Conservation (phyloP, 2,888 invertebrate species). For the Cryptocephalus moraei region DNA sequence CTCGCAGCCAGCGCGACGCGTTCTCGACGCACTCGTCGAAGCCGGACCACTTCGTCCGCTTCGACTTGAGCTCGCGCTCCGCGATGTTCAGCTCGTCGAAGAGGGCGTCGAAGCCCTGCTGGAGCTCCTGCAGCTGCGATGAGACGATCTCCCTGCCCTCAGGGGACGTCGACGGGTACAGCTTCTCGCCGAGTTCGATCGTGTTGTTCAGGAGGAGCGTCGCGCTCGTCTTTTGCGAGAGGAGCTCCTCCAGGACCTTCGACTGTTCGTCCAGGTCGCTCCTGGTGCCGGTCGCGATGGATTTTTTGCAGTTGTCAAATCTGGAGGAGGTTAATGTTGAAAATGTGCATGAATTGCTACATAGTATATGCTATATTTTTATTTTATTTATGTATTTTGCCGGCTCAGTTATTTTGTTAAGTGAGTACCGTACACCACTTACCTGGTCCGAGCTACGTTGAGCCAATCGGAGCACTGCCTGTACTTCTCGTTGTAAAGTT, state of each 20-base stretch:
- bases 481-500: slow-evolving; percentile 70
- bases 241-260: slow-evolving; percentile 59
- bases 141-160: slow-evolving; percentile 82
- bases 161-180: slow-evolving; percentile 74
- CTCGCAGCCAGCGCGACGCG: slow-evolving; percentile 69
- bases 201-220: slow-evolving; percentile 70
- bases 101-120: slow-evolving; percentile 69
- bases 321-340: slow-evolving; percentile 30
- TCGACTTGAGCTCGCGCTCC: slow-evolving; percentile 72
- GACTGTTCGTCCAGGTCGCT: slow-evolving; percentile 61
- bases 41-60: slow-evolving; percentile 76
- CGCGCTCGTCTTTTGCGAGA: slow-evolving; percentile 66
- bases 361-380: too few species aligned
- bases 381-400: too few species aligned
- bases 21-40: slow-evolving; percentile 78
- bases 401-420: too few species aligned
- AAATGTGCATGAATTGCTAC: too few species aligned
- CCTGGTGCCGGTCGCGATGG: slow-evolving; percentile 51
- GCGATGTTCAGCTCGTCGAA: slow-evolving; percentile 71
- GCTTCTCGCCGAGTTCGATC: slow-evolving; percentile 78
- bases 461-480: slow-evolving; percentile 77
- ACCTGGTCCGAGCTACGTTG: slow-evolving; percentile 61
- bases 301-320: slow-evolving; percentile 56
- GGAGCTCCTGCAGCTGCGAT: slow-evolving; percentile 72
- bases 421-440: too few species aligned